These are phyloP conservation scores for Tachysurus fulvidraco DNA, from an alignment of 2,113 vertebrate species.

Conservation along the genomic window DNA sequence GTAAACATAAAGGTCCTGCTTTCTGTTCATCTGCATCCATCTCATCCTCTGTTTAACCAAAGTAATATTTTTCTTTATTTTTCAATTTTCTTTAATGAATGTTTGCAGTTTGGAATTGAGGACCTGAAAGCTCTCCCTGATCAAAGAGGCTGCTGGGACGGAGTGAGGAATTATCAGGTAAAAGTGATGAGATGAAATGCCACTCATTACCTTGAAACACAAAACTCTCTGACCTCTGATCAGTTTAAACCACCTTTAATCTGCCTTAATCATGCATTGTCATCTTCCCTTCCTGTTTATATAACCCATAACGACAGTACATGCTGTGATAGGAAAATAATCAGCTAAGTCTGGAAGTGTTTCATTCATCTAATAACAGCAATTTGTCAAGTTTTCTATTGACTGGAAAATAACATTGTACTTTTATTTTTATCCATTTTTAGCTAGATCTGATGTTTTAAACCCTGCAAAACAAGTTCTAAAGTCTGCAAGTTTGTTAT, in stretches of 20 bases:
- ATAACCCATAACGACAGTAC: neutral
- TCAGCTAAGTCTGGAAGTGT: neutral
- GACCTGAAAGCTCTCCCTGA: slow-evolving; percentile 86
- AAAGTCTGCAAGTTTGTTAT: no score
- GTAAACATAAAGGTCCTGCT: neutral
- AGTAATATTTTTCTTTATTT: no score
- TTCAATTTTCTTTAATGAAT: neutral
- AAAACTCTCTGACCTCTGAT: neutral
- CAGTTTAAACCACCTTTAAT: neutral
- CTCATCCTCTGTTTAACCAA: neutral
- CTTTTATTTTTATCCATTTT: neutral
- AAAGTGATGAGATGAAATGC: neutral
- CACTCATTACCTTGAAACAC: neutral
- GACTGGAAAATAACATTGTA: neutral
- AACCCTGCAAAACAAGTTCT: neutral
- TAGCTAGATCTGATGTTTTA: neutral
- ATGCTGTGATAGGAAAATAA: neutral
- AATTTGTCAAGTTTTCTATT: neutral
- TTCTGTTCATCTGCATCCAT: neutral
- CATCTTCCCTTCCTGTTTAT: neutral
- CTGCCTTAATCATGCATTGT: neutral
- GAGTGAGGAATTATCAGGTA: slow-evolving; percentile 96
- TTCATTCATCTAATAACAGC: neutral
- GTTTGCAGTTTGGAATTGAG: slow-evolving; percentile 88
- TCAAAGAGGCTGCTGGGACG: slow-evolving; percentile 91